phyloP scores from a whole-genome alignment of 2,888 invertebrate species.

The Nymphalis polychloros region DNA sequence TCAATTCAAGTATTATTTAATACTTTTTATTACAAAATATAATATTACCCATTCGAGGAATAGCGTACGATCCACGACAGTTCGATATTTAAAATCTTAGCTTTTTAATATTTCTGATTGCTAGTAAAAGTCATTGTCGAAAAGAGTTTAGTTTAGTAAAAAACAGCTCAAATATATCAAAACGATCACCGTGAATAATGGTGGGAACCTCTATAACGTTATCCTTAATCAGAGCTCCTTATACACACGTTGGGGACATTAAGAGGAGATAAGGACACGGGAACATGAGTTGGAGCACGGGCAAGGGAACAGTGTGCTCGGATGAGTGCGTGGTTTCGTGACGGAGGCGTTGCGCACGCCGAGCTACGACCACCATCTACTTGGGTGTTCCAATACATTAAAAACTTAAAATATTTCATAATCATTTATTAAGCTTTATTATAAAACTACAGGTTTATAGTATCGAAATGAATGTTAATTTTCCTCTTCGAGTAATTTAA shows the following conservation, averaged over 20 bases:
- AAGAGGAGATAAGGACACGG: conserved; percentile 6
- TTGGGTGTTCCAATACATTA: conserved; percentile 23
- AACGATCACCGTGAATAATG: conserved; percentile 1
- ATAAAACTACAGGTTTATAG: no score
- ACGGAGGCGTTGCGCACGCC: conserved; percentile 20
- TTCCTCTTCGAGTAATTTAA: no score
- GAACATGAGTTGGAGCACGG: neutral
- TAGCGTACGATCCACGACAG: no score
- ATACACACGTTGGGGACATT: conserved; percentile 3
- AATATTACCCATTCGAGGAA: no score
- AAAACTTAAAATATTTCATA: no score
- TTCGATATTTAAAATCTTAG: no score
- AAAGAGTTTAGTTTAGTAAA: neutral
- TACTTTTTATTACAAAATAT: no score
- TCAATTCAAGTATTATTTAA: no score
- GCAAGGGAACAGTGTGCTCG: conserved; percentile 14
- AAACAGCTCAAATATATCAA: neutral
- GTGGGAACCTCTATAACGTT: conserved; percentile 4
- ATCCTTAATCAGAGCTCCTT: conserved; percentile 1
- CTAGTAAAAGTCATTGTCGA: neutral
- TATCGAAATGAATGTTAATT: no score
- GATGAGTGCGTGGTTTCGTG: conserved; percentile 29
- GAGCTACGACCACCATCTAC: neutral
- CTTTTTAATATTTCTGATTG: no score
- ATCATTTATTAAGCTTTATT: no score